Evolutionary conservation across 2,888 invertebrate species (phyloP).

Genomic region (Quadroppia sp.): DNA sequence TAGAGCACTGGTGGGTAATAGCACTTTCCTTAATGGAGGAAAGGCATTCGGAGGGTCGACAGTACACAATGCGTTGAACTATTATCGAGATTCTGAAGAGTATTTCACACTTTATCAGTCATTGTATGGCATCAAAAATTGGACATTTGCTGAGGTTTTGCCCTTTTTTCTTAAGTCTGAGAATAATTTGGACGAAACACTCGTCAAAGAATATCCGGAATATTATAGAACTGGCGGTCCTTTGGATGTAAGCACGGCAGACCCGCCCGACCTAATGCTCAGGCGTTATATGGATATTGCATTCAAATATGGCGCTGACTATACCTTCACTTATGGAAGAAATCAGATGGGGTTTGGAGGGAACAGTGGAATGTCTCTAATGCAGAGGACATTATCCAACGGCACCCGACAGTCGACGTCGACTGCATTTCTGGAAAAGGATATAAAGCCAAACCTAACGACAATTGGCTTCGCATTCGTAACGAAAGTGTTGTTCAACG

Average conservation of each 20-base stretch:
- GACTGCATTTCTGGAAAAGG: too few relatives aligned
- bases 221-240: not conserved
- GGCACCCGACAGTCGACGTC: conserved; percentile 53
- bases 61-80: not conserved
- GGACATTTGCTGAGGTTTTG: not conserved
- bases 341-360: not conserved
- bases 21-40: not conserved
- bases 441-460: too few relatives aligned
- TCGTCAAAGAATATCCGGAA: not conserved
- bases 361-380: not conserved
- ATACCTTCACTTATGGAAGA: not conserved
- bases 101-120: not conserved
- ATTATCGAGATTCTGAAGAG: not conserved
- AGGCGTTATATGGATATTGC: not conserved
- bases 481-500: too few relatives aligned
- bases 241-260: not conserved
- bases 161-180: too few relatives aligned
- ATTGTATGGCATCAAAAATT: not conserved
- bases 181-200: not conserved
- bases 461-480: too few relatives aligned
- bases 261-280: not conserved
- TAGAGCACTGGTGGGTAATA: not conserved
- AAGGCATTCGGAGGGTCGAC: not conserved
- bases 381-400: conserved; percentile 50
- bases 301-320: not conserved